A percentile compares a stretch with the other conserved stretches of the same genome.
phyloP scores from a whole-genome alignment of 2,113 vertebrate genomes.

The Callaeas wilsoni region DNA sequence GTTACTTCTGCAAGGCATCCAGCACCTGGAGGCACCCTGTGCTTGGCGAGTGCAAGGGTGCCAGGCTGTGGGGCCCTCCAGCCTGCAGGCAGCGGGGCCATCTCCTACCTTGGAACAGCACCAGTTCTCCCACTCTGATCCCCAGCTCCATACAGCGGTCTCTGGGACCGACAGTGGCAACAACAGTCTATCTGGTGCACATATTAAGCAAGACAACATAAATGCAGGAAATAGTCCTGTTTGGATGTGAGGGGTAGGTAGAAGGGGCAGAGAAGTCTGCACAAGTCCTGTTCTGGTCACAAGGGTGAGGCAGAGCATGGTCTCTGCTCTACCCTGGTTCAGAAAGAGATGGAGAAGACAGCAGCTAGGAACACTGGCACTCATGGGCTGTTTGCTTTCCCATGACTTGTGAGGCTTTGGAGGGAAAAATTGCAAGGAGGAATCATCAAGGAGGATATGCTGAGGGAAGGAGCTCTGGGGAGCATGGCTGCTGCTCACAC shows the following conservation, averaged over 20 bases:
- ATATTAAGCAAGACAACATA: background rate
- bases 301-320: background rate
- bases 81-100: background rate
- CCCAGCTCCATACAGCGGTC: background rate
- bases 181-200: background rate
- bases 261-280: background rate
- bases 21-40: background rate
- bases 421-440: background rate
- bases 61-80: background rate
- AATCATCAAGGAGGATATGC: background rate
- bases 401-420: background rate
- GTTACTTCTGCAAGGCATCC: background rate
- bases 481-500: background rate
- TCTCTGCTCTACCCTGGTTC: background rate
- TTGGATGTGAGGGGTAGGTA: background rate
- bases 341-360: background rate
- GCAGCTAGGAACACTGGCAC: background rate
- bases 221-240: background rate
- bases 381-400: background rate
- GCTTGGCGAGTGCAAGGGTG: fast-evolving
- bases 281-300: background rate
- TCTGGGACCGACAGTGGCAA: background rate
- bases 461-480: background rate
- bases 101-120: background rate
- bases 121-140: background rate